phyloP scores from a whole-genome alignment of 2,797 vertebrate species.

The Galago senegalensis region DNA sequence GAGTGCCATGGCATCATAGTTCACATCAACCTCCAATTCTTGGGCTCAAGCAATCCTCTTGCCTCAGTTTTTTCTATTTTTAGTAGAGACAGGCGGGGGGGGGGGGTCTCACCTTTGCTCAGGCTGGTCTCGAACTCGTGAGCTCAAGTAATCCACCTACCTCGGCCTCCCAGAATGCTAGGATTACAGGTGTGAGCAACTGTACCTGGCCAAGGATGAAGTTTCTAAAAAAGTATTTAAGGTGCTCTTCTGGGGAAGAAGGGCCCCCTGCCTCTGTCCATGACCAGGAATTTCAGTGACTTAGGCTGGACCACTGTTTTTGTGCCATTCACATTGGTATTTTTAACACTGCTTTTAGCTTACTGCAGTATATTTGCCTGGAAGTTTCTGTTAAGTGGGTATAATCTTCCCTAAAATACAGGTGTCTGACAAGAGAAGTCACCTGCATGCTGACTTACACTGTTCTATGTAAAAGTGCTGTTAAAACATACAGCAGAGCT shows the following conservation, averaged over 20 bases:
- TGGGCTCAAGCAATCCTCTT: too few species aligned
- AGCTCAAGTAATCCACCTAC: too few species aligned
- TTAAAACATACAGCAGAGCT: conserved; percentile 72
- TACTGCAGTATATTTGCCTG: conserved; percentile 86
- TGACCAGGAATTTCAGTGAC: conserved; percentile 83
- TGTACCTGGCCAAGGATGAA: too few species aligned
- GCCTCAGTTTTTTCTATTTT: too few species aligned
- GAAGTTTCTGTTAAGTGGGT: conserved; percentile 69
- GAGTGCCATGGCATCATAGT: too few species aligned
- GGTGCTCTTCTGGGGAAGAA: conserved; percentile 95
- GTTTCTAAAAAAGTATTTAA: conserved; percentile 93
- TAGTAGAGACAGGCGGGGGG: too few species aligned
- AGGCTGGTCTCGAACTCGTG: too few species aligned
- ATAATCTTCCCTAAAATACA: conserved; percentile 74
- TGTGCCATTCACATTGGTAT: conserved; percentile 87
- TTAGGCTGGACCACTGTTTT: conserved; percentile 86
- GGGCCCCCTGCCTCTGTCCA: conserved; percentile 88
- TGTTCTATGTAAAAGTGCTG: conserved; percentile 83
- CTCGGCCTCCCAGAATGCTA: too few species aligned
- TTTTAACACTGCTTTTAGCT: conserved; percentile 91
- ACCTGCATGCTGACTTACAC: conserved; percentile 57
- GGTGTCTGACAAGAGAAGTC: conserved; percentile 69
- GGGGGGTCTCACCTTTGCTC: too few species aligned
- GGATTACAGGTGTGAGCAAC: too few species aligned
- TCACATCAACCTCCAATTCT: too few species aligned